These are phyloP conservation scores for Xenus cinereus DNA, from an alignment of 2,113 vertebrate genomes.

Conservation along the genomic window DNA sequence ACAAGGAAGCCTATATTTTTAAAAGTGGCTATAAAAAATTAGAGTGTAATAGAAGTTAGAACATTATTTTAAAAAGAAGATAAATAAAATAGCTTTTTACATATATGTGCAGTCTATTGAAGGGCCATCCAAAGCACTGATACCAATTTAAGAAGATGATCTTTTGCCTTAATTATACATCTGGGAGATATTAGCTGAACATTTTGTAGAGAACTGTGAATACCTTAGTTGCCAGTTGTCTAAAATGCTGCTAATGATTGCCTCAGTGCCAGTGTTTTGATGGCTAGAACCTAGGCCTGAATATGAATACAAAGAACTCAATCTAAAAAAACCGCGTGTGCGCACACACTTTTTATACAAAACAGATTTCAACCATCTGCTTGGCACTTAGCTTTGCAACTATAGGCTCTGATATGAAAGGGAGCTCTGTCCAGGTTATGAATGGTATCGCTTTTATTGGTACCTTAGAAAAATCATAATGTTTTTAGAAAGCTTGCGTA, in stretches of 20 bases:
- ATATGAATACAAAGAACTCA: slow-evolving; percentile 78
- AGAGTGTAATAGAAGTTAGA: background rate
- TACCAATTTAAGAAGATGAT: slow-evolving; percentile 75
- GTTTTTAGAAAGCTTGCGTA: slow-evolving; percentile 53
- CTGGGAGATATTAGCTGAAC: slow-evolving; percentile 78
- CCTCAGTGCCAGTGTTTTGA: slow-evolving; percentile 77
- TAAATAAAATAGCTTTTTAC: slow-evolving; percentile 65
- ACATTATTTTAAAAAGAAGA: slow-evolving; percentile 24
- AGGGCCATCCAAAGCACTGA: slow-evolving; percentile 65
- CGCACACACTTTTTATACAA: slow-evolving; percentile 74
- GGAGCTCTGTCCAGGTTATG: slow-evolving; percentile 78
- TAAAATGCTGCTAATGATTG: slow-evolving; percentile 74
- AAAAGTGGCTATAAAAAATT: background rate
- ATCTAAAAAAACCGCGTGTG: slow-evolving; percentile 49
- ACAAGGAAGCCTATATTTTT: slow-evolving; percentile 22
- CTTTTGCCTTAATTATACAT: slow-evolving; percentile 78
- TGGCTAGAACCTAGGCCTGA: slow-evolving; percentile 76
- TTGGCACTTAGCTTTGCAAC: slow-evolving; percentile 73
- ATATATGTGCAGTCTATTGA: slow-evolving; percentile 55
- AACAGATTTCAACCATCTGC: slow-evolving; percentile 83
- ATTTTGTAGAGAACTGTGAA: slow-evolving; percentile 74
- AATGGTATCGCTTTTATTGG: slow-evolving; percentile 74
- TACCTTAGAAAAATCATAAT: slow-evolving; percentile 70
- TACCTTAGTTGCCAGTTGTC: slow-evolving; percentile 80
- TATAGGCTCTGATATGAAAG: slow-evolving; percentile 78